Evolutionary conservation across 2,113 vertebrate species (phyloP).

Genomic region (Podarcis raffonei): DNA sequence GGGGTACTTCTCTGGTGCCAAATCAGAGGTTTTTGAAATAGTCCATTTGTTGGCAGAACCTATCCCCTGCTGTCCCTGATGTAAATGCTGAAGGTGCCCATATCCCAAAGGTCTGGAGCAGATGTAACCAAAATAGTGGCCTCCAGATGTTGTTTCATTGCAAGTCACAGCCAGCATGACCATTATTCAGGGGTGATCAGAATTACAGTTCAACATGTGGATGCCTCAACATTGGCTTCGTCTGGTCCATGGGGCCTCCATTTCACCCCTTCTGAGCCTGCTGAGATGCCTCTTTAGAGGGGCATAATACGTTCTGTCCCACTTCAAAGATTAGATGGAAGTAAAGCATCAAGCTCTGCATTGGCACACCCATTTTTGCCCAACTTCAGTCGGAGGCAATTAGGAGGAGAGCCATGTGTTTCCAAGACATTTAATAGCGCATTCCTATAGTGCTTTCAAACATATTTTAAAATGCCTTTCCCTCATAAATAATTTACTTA

Average conservation of each 20-base stretch:
- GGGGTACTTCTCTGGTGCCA: too few relatives aligned
- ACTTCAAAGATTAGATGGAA: not conserved
- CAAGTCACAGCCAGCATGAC: too few relatives aligned
- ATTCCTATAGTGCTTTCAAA: not conserved
- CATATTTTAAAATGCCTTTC: not conserved
- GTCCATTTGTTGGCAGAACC: too few relatives aligned
- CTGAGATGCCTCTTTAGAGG: not conserved
- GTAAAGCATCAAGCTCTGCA: not conserved
- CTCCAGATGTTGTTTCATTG: too few relatives aligned
- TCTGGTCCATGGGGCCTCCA: not conserved
- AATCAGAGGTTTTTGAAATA: too few relatives aligned
- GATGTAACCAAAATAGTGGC: too few relatives aligned
- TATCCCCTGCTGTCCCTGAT: too few relatives aligned
- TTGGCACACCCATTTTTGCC: not conserved
- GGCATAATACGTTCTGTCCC: not conserved
- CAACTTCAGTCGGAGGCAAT: conserved; percentile 2
- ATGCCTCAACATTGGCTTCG: not conserved
- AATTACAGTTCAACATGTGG: not conserved
- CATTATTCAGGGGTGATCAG: too few relatives aligned
- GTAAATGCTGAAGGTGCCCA: too few relatives aligned
- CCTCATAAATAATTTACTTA: conserved; percentile 21
- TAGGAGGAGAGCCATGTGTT: not conserved
- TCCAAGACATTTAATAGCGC: not conserved
- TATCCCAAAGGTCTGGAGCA: too few relatives aligned
- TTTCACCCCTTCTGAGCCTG: not conserved